phyloP scores from a whole-genome alignment of 2,888 invertebrate genomes.

The Rhogogaster chlorosoma region DNA sequence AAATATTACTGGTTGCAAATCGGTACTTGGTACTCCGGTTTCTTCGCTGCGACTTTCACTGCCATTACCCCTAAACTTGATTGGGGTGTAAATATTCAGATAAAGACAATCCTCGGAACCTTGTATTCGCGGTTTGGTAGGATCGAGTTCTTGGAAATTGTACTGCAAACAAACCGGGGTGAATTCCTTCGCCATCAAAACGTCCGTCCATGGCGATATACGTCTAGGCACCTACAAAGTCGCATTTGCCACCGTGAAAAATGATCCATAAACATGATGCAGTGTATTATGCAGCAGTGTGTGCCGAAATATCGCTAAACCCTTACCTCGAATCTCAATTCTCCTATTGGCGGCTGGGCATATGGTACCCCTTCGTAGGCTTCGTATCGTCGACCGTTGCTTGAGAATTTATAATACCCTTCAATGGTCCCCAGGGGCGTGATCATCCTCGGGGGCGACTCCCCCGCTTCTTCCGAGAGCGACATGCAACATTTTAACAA shows the following conservation, averaged over 20 bases:
- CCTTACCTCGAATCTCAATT: slow-evolving; percentile 69
- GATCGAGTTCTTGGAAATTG: slow-evolving; percentile 59
- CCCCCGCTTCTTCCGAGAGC: background rate
- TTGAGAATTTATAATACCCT: slow-evolving; percentile 67
- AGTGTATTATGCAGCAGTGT: background rate
- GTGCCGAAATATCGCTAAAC: background rate
- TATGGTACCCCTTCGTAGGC: slow-evolving; percentile 73
- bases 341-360: slow-evolving; percentile 68
- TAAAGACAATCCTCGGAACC: slow-evolving; percentile 74
- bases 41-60: too few relatives aligned
- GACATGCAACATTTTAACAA: background rate
- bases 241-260: background rate
- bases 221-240: slow-evolving; percentile 66
- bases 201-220: slow-evolving; percentile 66
- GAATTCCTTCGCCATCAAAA: slow-evolving; percentile 68
- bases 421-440: slow-evolving; percentile 65
- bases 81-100: slow-evolving; percentile 68
- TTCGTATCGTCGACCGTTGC: slow-evolving; percentile 65
- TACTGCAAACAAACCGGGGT: slow-evolving; percentile 70
- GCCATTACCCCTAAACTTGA: background rate
- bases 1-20: slow-evolving; percentile 60
- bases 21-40: background rate
- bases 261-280: background rate
- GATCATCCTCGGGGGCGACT: slow-evolving; percentile 60
- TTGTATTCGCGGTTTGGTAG: too few relatives aligned